phyloP scores from a whole-genome alignment of 2,113 vertebrate species.

The Emydura subglobosa region DNA sequence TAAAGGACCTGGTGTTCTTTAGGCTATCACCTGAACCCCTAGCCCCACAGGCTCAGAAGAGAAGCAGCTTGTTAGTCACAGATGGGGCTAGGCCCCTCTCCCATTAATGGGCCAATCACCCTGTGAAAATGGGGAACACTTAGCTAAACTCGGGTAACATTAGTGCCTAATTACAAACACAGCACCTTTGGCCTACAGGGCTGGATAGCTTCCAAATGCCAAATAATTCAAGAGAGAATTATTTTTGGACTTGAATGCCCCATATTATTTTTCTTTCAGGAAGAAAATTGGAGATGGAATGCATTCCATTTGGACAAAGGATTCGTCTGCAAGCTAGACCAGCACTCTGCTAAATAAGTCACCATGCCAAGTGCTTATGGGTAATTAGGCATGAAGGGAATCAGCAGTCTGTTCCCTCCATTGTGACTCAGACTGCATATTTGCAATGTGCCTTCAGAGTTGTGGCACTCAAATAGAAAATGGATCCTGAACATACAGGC shows the following conservation, averaged over 20 bases:
- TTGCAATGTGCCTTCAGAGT: slow-evolving; percentile 42
- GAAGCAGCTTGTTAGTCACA: background rate
- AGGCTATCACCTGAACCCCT: no score
- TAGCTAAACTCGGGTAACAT: background rate
- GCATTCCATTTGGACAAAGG: slow-evolving; percentile 71
- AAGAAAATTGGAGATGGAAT: slow-evolving; percentile 28
- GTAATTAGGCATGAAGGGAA: slow-evolving; percentile 80
- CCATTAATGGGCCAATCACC: background rate
- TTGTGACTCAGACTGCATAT: slow-evolving; percentile 54
- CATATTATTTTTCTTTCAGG: background rate
- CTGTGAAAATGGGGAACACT: fast-evolving
- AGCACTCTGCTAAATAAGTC: slow-evolving; percentile 72
- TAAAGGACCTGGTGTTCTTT: background rate
- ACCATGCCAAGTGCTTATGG: slow-evolving; percentile 73
- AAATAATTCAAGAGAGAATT: slow-evolving; percentile 11
- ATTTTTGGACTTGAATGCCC: slow-evolving; percentile 45
- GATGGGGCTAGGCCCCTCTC: background rate
- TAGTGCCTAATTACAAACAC: background rate
- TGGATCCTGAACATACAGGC: slow-evolving; percentile 25
- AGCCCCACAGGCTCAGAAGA: background rate
- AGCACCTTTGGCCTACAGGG: background rate
- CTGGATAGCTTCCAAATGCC: slow-evolving; percentile 1
- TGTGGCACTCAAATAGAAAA: slow-evolving; percentile 10
- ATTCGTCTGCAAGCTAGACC: slow-evolving; percentile 67
- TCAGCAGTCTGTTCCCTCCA: slow-evolving; percentile 61